Conservation (phyloP, 2,113 vertebrate species). For the Ceyx margarethae region DNA sequence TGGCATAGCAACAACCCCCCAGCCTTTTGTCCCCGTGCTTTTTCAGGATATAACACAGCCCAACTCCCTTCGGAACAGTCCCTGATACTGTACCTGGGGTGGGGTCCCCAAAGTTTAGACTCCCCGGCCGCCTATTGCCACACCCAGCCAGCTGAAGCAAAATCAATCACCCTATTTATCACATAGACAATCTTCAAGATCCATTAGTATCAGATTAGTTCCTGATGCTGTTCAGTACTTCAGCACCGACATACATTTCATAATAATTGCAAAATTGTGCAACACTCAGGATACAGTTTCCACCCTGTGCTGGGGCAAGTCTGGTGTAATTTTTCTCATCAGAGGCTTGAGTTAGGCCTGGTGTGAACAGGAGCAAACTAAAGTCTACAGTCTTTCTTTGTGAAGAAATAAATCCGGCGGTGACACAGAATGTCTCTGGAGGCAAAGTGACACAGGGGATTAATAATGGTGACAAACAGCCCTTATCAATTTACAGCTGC, state of each 20-base stretch:
- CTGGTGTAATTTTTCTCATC: background rate
- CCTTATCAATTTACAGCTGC: background rate
- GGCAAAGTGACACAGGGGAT: background rate
- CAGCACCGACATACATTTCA: background rate
- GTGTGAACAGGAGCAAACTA: background rate
- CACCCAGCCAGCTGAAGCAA: too few species aligned
- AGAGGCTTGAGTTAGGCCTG: background rate
- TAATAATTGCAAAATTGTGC: background rate
- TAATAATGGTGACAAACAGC: background rate
- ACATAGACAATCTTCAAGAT: background rate
- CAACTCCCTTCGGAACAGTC: too few species aligned
- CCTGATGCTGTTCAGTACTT: background rate
- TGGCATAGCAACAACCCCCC: too few species aligned
- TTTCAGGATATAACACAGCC: too few species aligned
- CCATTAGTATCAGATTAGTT: background rate
- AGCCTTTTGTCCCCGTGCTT: too few species aligned
- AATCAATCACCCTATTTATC: too few species aligned
- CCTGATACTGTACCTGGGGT: too few species aligned
- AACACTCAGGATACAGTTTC: background rate
- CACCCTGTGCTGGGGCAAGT: background rate
- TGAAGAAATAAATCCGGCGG: background rate
- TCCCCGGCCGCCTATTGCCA: too few species aligned
- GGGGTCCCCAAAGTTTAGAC: too few species aligned
- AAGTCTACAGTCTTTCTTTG: background rate
- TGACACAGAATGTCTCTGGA: conserved; percentile 17